Evolutionary conservation across 2,113 vertebrate genomes (phyloP).

Genomic region (Microcebus tavaratra): DNA sequence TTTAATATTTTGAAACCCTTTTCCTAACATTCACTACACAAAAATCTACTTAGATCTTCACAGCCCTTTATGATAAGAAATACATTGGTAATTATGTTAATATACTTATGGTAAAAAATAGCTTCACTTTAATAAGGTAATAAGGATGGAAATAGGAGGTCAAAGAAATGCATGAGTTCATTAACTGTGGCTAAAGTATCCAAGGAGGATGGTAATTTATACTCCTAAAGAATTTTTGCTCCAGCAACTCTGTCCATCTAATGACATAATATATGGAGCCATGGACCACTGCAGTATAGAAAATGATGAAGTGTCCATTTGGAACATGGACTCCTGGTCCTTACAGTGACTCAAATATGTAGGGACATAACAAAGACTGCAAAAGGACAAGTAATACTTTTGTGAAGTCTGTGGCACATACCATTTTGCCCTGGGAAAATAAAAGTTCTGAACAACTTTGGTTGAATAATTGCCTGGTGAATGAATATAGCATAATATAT

Average conservation of each 20-base stretch:
- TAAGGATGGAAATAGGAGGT: neutral
- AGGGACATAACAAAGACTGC: neutral
- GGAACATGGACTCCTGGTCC: neutral
- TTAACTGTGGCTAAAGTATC: neutral
- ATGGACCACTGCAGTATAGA: neutral
- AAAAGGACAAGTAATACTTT: neutral
- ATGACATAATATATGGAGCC: neutral
- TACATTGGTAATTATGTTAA: neutral
- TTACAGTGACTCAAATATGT: neutral
- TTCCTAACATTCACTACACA: constrained; percentile 32
- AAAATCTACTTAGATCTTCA: constrained; percentile 31
- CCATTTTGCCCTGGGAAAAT: neutral
- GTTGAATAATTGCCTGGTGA: neutral
- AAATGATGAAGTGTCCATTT: neutral
- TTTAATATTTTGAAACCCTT: constrained; percentile 33
- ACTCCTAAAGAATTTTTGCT: neutral
- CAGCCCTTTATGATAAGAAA: neutral
- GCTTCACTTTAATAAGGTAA: neutral
- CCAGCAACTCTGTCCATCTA: neutral
- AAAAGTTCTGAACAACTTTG: neutral
- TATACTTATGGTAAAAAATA: neutral
- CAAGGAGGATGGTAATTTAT: neutral
- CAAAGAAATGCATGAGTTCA: constrained; percentile 37
- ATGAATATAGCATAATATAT: neutral
- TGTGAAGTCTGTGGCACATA: neutral